Percentiles rank a stretch among this genome's conserved stretches.
phyloP scores from a whole-genome alignment of 2,113 vertebrate genomes.

The Bubo bubo region DNA sequence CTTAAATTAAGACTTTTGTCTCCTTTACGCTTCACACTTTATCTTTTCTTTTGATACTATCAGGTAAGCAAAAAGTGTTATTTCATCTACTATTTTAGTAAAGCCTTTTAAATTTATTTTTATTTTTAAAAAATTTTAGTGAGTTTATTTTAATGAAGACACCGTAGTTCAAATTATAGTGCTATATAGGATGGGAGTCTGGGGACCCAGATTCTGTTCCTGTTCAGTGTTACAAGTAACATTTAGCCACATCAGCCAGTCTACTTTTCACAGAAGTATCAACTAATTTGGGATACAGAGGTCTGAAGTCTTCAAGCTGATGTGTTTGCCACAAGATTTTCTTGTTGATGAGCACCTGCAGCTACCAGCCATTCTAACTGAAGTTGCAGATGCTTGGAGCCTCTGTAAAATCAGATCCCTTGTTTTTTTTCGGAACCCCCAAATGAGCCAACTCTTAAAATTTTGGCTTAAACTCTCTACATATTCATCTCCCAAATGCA shows the following conservation, averaged over 20 bases:
- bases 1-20: background rate
- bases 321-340: background rate
- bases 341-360: background rate
- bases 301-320: background rate
- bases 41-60: background rate
- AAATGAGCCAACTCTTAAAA: slow-evolving; percentile 13
- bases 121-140: background rate
- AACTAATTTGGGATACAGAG: background rate
- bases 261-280: background rate
- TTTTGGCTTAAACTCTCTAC: slow-evolving; percentile 4
- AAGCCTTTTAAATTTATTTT: background rate
- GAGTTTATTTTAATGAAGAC: background rate
- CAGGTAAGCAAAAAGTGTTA: background rate
- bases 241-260: background rate
- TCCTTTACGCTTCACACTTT: background rate
- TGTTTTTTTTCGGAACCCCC: background rate
- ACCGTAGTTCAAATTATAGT: background rate
- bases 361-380: background rate
- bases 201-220: background rate
- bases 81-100: background rate
- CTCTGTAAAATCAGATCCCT: background rate
- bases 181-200: background rate
- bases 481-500: background rate
- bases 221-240: background rate
- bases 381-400: background rate